Evolutionary conservation across 1,140 invertebrate species (phyloP), one percentile per base, ranked within the genome.

Genomic region (Oppia nitens): DNA sequence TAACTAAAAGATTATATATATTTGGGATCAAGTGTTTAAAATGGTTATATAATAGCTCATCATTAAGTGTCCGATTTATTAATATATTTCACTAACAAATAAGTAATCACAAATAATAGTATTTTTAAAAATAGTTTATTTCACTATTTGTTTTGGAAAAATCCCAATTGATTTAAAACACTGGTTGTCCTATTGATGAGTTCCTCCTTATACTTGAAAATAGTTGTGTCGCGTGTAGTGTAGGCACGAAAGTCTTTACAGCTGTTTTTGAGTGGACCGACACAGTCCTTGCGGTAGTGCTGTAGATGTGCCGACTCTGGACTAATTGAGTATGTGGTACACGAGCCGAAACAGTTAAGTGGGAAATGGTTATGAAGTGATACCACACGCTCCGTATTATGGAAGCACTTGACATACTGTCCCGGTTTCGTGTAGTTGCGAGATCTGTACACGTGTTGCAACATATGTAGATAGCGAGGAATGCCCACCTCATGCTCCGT

Each of bases 351-450:
- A 66, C 89, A 94, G 47, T 86, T 84, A 49, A 94, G 70, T 14
- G 89, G 88, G 67, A 91, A 92, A 72, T 93, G 89, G 72, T 93
- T 94, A 76, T 93, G 88, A 40, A 94, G 75, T 3, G 86, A 87
- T 6, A 92, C 77, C 20, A 89, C 87, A 60, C 84, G 78, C 64
- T 88, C 83, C 3, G 87, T 84, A 72, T 92, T 87, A 70, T 93
- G 88, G 75, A 94, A 93, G 72, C 87, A 90, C 71, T 94, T 94
- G 29, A 92, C 84, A 71, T 91, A 92, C 70, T 88, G 84, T 63
- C 88, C 87, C 0, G 87, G 88, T 71, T 90, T 90, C 1, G 88
- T 93, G 71, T 88, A 92, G 72, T 92, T 92, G 66, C 81, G 82
- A 50, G 85, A 83, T 6, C 88, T 78, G 67, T 89, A 88, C 3